Base-by-base conservation (phyloP, 1,140 invertebrate species). In the Drosophila lacertosa region DNA sequence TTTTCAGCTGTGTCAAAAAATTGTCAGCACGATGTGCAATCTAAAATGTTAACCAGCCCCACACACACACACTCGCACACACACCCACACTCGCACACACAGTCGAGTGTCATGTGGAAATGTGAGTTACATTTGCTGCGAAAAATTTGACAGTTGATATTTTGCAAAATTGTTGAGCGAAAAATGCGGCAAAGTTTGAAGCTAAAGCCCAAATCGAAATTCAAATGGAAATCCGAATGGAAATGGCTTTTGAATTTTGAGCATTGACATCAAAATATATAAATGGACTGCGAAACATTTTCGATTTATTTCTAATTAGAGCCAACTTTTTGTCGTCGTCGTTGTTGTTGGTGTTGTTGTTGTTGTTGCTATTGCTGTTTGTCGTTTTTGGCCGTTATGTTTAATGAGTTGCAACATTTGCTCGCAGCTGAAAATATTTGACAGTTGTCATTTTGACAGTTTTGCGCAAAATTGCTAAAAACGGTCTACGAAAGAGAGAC, bases 281-380 rank as follows among this genome's bases (percentile, higher is more conserved):
- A 76, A 62, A 59, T 37, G 33, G 67, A 72, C 65, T 64, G 80
- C 76, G 70, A 84, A 81, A 84, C 68, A 84, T 86, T 86, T 88
- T 66, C 82, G 82, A 88, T 88, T 88, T 88, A 88, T 88, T 86
- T 86, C 82, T 86, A 86, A 86, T 86, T 86, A 86, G 82, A 88
- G 69, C 59, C 73, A 77, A 74, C 70, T 77, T 86, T 86, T 81
- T 65, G 68, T 53, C 55, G 47, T 35, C 60, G 20, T 53, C 51
- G 54, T 48, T 42, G 48, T 50, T 62, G 51, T n/a, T n/a, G n/a
- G n/a, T 42, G 48, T 50, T 62, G 51, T n/a, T n/a, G n/a, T n/a
- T n/a, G n/a, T n/a, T n/a, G n/a, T 62, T 57, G 47, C 32, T 62
- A 51, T 35, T 65, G 44, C 51, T 73, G 63, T 65, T 53, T 42